These are phyloP conservation scores for Acropternis orthonyx DNA, from an alignment of 2,797 vertebrate genomes.

Conservation along the genomic window DNA sequence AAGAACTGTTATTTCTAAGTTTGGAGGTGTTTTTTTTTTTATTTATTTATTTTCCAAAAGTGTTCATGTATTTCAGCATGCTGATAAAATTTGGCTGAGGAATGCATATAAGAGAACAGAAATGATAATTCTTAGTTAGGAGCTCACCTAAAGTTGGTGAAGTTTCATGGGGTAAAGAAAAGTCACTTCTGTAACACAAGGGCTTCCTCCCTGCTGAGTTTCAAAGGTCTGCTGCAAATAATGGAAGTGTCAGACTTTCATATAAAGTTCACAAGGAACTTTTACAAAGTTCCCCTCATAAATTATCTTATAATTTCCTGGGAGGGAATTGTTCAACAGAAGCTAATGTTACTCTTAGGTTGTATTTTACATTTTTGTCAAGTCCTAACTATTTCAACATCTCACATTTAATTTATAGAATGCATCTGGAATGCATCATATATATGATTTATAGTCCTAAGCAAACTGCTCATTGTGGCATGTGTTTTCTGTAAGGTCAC, in stretches of 20 bases:
- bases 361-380: not conserved
- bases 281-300: not conserved
- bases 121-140: not conserved
- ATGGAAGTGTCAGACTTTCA: not conserved
- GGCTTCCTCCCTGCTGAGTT: conserved; percentile 16
- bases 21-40: not conserved
- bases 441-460: not conserved
- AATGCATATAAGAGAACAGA: not conserved
- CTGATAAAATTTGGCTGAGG: not conserved
- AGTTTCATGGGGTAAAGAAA: not conserved
- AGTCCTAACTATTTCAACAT: not conserved
- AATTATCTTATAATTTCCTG: not conserved
- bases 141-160: not conserved
- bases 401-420: not conserved
- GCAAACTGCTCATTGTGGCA: not conserved
- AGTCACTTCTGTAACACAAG: not conserved
- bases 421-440: not conserved
- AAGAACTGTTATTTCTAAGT: not conserved
- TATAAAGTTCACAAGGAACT: not conserved
- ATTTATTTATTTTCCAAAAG: not conserved
- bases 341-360: not conserved
- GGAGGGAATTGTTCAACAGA: not conserved
- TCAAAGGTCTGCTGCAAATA: conserved; percentile 19
- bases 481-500: not conserved
- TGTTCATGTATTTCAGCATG: not conserved